Evolutionary conservation across 2,888 invertebrate genomes (phyloP), one percentile per base, ranked within the genome.

Genomic region (Chelonus formosanus): DNA sequence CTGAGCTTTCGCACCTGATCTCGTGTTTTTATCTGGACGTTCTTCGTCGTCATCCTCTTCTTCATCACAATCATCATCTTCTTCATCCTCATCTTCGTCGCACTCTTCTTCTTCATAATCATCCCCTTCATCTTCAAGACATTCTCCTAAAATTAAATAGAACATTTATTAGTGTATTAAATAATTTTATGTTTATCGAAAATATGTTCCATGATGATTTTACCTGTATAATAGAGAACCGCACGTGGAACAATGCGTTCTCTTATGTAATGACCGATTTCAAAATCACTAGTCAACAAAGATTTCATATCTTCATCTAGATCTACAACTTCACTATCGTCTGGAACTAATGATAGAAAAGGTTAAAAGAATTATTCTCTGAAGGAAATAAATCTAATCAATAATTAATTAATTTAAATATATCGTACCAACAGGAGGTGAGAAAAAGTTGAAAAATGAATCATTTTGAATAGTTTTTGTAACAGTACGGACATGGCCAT

Each of bases 391-490:
- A 31, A 4, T 45, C 44, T 3, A 45, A 20, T 20, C 20, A 44
- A 47, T 32, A 59, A 47, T 48, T 31, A 5, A 5, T 34, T 32
- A 8, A 52, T 52, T 0, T 6, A 3, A 52, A 32, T 52, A 8
- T 4, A 52, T 20, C 20, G 20, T 20, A 87, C 87, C 84, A 70
- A 84, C 86, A 45, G 98, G 98, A 55, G 98, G 98, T 74, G 89
- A 90, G 86, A 99, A 99, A 89, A 99, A 99, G 86, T 98, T 98
- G 88, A 99, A 99, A 89, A 99, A 99, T 0, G 98, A 98, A 85
- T 98, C 98, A 65, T 94, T 96, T 80, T 95, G 95, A 73, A 98
- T 95, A 62, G 94, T 93, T 87, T 97, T 98, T 59, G 94, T 95
- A 73, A 98, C 92, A n/a, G 95, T 96, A 78, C 97, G 91, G 67